A percentile compares a stretch with the other conserved stretches of the same genome.
phyloP scores from a whole-genome alignment of 2,888 invertebrate species.

The Aethes cnicana region DNA sequence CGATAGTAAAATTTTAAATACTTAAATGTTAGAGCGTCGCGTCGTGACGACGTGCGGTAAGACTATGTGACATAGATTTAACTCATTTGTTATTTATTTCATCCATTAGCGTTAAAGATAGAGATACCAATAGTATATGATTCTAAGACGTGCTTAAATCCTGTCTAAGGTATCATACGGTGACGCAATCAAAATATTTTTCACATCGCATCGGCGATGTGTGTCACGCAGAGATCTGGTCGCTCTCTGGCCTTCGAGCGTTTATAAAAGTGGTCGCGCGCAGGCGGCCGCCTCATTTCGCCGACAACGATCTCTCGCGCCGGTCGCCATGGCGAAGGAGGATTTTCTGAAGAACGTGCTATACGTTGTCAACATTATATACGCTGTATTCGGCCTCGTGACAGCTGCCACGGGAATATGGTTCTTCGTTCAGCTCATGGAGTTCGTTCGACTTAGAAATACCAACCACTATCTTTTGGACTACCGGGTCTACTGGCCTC shows the following conservation, averaged over 20 bases:
- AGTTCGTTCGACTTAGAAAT: constrained; percentile 70
- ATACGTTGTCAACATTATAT: constrained; percentile 69
- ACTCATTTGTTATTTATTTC: constrained; percentile 25
- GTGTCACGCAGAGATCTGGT: constrained; percentile 36
- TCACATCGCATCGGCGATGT: constrained; percentile 24
- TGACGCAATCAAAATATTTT: constrained; percentile 25
- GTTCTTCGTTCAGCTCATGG: constrained; percentile 75
- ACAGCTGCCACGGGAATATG: constrained; percentile 74
- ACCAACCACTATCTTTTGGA: constrained; percentile 74
- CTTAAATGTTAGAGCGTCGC: constrained; percentile 6
- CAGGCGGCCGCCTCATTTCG: constrained; percentile 64
- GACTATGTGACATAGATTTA: constrained; percentile 12
- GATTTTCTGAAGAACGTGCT: constrained; percentile 68
- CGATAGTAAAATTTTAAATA: constrained; percentile 20
- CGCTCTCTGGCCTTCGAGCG: constrained; percentile 49
- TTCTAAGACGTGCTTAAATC: not conserved
- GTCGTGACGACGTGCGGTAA: constrained; percentile 24
- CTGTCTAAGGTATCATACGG: not conserved
- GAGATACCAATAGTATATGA: not conserved
- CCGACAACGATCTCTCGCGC: constrained; percentile 51
- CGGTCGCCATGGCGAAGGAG: constrained; percentile 63
- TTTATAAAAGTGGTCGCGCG: constrained; percentile 69
- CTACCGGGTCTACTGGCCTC: constrained; percentile 76
- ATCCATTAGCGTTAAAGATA: constrained; percentile 17
- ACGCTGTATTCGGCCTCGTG: constrained; percentile 70